A percentile compares a stretch with the other conserved stretches of the same genome.
Evolutionary conservation across 2,113 vertebrate species (phyloP).

Genomic region (Ammodytes marinus): DNA sequence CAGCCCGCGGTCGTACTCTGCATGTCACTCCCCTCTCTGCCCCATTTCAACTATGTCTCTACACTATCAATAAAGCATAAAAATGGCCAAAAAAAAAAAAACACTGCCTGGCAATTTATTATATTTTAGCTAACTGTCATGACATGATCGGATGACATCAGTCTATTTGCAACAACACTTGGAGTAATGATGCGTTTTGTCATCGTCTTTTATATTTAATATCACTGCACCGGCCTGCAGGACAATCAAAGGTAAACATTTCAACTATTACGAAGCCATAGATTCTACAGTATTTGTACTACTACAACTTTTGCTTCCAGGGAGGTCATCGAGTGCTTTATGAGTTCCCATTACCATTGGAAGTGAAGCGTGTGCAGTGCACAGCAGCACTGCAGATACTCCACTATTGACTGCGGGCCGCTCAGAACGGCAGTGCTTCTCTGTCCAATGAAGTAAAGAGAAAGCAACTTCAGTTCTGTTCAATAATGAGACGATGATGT

Average conservation of each 20-base stretch:
- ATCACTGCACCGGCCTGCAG: too few relatives aligned
- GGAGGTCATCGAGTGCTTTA: slow-evolving; percentile 34
- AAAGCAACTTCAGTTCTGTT: neutral
- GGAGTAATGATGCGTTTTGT: neutral
- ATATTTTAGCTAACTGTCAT: too few relatives aligned
- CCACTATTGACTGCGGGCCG: neutral
- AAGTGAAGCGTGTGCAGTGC: slow-evolving; percentile 29
- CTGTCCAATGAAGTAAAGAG: slow-evolving; percentile 9
- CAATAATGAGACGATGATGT: neutral
- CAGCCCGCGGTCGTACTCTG: too few relatives aligned
- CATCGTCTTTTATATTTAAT: neutral
- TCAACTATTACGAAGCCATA: neutral
- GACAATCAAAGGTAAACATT: neutral
- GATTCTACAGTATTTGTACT: neutral
- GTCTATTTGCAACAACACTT: too few relatives aligned
- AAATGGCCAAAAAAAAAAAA: too few relatives aligned
- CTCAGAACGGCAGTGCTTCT: neutral
- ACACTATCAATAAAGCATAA: too few relatives aligned
- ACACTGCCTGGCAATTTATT: too few relatives aligned
- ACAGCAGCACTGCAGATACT: slow-evolving; percentile 1
- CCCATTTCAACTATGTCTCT: too few relatives aligned
- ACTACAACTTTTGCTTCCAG: neutral
- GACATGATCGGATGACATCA: too few relatives aligned
- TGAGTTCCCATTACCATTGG: slow-evolving; percentile 48
- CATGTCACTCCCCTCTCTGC: too few relatives aligned